Percentiles rank a stretch among this genome's conserved stretches.
phyloP scores from a whole-genome alignment of 2,113 vertebrate species.

The Centropristis striata region DNA sequence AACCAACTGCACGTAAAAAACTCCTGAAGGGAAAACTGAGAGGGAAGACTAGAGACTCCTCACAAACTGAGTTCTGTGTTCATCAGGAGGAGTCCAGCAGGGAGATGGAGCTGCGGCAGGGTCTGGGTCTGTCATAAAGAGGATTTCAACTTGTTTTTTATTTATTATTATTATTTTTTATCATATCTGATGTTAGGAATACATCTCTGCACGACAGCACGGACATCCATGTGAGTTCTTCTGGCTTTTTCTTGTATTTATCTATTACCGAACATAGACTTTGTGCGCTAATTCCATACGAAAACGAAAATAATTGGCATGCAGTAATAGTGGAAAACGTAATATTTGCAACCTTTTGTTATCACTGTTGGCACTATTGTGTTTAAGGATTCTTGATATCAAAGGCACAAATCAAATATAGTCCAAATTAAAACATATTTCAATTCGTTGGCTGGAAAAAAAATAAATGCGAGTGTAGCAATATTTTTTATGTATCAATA shows the following conservation, averaged over 20 bases:
- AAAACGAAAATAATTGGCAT: not conserved
- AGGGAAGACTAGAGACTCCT: not conserved
- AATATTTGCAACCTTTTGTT: not conserved
- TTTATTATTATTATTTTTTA: too few relatives aligned
- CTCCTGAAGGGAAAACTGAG: not conserved
- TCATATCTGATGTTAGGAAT: not conserved
- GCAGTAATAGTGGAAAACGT: not conserved
- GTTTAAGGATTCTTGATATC: not conserved
- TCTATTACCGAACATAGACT: not conserved
- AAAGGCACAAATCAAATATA: not conserved
- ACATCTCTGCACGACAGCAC: not conserved
- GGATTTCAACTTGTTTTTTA: not conserved
- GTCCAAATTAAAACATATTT: not conserved
- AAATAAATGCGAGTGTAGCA: too few relatives aligned
- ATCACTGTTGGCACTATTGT: not conserved
- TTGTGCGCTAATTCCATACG: not conserved
- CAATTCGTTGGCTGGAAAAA: not conserved
- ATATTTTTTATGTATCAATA: too few relatives aligned
- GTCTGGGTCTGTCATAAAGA: not conserved
- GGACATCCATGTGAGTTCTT: constrained; percentile 9
- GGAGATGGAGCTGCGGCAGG: constrained; percentile 8
- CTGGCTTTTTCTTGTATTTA: not conserved
- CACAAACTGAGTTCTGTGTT: not conserved
- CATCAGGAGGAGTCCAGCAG: not conserved
- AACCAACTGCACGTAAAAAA: not conserved